A percentile compares a stretch with the other conserved stretches of the same genome.
Conservation (phyloP, 2,113 vertebrate genomes). For the Proterorhinus semilunaris region DNA sequence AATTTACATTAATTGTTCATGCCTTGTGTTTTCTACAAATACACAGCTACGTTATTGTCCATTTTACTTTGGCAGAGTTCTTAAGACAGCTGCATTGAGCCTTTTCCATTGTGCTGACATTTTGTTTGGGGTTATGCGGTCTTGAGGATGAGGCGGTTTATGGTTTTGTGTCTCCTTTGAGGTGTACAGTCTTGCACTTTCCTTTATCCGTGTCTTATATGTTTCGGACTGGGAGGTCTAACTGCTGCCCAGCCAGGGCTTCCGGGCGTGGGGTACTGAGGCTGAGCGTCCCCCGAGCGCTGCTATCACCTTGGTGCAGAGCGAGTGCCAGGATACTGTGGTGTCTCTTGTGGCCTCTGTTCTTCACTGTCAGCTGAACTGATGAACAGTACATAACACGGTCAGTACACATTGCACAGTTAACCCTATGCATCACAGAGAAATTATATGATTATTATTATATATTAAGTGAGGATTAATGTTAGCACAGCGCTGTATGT, state of each 20-base stretch:
- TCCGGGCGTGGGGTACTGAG: slow-evolving; percentile 80
- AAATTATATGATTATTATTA: background rate
- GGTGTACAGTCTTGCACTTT: slow-evolving; percentile 37
- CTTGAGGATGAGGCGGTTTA: background rate
- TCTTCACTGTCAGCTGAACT: slow-evolving; percentile 90
- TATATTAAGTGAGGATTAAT: too few species aligned
- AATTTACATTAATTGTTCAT: too few species aligned
- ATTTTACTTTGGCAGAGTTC: too few species aligned
- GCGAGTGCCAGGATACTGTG: slow-evolving; percentile 93
- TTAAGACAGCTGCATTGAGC: background rate
- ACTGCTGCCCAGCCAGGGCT: slow-evolving; percentile 81
- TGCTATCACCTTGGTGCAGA: slow-evolving; percentile 89
- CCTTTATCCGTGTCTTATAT: slow-evolving; percentile 24
- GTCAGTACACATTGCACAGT: slow-evolving; percentile 3
- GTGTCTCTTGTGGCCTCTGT: slow-evolving; percentile 85
- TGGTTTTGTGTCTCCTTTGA: slow-evolving; percentile 25
- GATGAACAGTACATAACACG: slow-evolving; percentile 72
- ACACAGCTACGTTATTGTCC: background rate
- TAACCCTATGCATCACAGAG: background rate
- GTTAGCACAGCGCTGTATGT: too few species aligned
- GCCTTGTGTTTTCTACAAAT: background rate
- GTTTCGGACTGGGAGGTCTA: slow-evolving; percentile 73
- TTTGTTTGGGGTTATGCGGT: background rate
- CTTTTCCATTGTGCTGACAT: background rate
- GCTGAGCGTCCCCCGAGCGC: slow-evolving; percentile 71